These are phyloP conservation scores for Orchesella cincta DNA, from an alignment of 1,140 invertebrate genomes.

Conservation along the genomic window DNA sequence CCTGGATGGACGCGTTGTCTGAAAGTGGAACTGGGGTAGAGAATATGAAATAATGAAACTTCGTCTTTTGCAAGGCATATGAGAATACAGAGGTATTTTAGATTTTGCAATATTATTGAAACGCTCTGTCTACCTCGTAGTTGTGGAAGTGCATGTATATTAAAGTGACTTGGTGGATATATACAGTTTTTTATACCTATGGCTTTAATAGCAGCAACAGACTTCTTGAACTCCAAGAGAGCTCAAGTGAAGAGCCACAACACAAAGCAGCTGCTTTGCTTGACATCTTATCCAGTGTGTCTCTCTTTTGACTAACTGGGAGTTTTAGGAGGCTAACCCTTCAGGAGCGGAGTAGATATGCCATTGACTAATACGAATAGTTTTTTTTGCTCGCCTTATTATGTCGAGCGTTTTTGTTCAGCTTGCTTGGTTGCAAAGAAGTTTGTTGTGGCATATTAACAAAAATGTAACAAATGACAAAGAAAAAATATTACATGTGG, in stretches of 20 bases:
- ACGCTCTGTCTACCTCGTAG: not conserved
- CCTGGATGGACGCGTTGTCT: not conserved
- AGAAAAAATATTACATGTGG: too few species aligned
- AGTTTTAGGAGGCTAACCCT: not conserved
- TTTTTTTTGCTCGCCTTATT: too few species aligned
- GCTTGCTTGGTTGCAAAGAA: not conserved
- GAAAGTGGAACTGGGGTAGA: not conserved
- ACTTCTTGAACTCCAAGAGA: not conserved
- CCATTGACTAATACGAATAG: not conserved
- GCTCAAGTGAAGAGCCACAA: not conserved
- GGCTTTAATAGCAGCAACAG: not conserved
- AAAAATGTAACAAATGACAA: too few species aligned
- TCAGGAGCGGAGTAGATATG: not conserved
- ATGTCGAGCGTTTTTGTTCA: too few species aligned
- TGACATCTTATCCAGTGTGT: not conserved
- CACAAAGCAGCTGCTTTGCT: not conserved
- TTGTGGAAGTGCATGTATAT: not conserved
- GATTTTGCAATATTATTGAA: not conserved
- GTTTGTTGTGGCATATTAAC: not conserved
- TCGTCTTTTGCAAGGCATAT: not conserved
- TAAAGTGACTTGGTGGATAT: not conserved
- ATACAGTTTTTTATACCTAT: not conserved
- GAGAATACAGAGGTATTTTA: not conserved
- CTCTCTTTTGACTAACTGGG: not conserved
- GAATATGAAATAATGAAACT: not conserved